Percentiles rank a stretch among this genome's conserved stretches.
Conservation (phyloP, 1,140 invertebrate species). For the Diachasma alloeum region DNA sequence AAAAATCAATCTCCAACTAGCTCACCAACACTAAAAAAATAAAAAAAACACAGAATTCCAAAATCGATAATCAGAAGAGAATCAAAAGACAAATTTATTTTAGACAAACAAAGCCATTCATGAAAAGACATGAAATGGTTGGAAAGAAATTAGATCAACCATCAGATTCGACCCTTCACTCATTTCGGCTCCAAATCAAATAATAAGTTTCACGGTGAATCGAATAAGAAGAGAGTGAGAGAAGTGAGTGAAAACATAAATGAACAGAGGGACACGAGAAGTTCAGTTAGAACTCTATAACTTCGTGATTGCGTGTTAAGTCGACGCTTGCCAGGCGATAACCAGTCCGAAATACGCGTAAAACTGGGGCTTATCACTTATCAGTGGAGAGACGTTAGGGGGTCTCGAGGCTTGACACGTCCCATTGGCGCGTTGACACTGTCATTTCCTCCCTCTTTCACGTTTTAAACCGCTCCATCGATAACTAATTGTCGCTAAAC, state of each 20-base stretch:
- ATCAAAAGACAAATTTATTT: no score
- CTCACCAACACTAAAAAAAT: no score
- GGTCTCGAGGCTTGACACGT: background rate
- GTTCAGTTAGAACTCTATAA: constrained; percentile 26
- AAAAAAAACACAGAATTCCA: no score
- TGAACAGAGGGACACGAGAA: background rate
- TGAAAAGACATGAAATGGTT: no score
- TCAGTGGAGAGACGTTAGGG: background rate
- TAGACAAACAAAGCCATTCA: no score
- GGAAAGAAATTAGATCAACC: no score
- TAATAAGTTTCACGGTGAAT: background rate
- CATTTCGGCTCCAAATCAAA: no score
- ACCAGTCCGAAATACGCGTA: constrained; percentile 49
- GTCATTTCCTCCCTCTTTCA: background rate
- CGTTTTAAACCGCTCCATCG: background rate
- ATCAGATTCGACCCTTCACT: no score
- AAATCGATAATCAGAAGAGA: no score
- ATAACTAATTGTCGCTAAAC: background rate
- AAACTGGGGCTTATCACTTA: constrained; percentile 39
- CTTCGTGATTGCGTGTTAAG: constrained; percentile 44
- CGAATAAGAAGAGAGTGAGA: background rate
- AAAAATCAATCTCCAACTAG: no score
- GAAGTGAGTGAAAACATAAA: constrained; percentile 9
- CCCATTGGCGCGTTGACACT: constrained; percentile 1
- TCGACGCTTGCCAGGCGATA: constrained; percentile 40